phyloP scores from a whole-genome alignment of 2,113 vertebrate genomes.

The Spermophilus dauricus region DNA sequence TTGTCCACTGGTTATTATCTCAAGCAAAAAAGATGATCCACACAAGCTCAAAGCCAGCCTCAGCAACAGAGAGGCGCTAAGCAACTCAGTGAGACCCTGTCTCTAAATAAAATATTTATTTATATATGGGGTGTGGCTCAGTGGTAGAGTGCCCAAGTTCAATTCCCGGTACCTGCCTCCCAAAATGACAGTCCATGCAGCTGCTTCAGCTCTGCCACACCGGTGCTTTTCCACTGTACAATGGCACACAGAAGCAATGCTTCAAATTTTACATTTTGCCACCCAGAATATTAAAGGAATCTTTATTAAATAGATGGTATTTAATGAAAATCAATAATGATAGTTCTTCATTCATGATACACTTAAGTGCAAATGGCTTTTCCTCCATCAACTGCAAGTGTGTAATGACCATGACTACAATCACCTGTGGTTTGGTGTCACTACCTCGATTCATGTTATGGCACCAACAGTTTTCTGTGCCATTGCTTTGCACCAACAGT shows the following conservation, averaged over 20 bases:
- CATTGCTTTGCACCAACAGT: not conserved
- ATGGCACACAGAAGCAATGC: rapidly evolving
- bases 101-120: too few species aligned
- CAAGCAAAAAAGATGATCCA: not conserved
- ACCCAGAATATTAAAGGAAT: not conserved
- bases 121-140: too few species aligned
- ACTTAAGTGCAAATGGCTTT: not conserved
- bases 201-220: not conserved
- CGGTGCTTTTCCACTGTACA: rapidly evolving
- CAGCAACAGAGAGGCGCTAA: too few species aligned
- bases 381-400: not conserved
- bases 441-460: not conserved
- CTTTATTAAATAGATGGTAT: not conserved
- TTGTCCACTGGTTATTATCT: not conserved
- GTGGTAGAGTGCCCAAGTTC: too few species aligned
- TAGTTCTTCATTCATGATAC: not conserved
- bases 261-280: not conserved
- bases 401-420: rapidly evolving
- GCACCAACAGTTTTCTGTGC: not conserved
- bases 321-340: not conserved
- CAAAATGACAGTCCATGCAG: too few species aligned
- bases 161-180: too few species aligned
- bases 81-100: too few species aligned
- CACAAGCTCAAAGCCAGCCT: too few species aligned
- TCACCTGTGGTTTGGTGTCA: not conserved